Percentiles rank a stretch among this genome's conserved stretches.
Conservation (phyloP, 2,888 invertebrate genomes). For the Lithophane leautieri region DNA sequence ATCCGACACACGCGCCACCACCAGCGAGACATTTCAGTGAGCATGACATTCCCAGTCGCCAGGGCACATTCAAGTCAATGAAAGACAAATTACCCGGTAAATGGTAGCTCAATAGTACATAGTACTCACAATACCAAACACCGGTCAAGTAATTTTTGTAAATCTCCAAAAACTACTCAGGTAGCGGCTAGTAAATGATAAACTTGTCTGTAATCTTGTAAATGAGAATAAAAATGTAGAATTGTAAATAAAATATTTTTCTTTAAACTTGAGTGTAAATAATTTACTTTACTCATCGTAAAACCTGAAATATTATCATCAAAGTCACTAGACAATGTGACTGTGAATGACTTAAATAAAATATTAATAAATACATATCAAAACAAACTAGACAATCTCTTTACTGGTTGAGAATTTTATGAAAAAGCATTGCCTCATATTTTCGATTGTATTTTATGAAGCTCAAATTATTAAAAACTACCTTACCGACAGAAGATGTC, state of each 20-base stretch:
- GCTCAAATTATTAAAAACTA: neutral
- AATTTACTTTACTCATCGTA: neutral
- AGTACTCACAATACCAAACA: too few species aligned
- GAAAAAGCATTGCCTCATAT: neutral
- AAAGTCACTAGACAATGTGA: neutral
- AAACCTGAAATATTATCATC: conserved; percentile 6
- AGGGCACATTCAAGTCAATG: too few species aligned
- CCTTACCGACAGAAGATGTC: neutral
- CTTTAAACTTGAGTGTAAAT: too few species aligned
- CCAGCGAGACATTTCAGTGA: too few species aligned
- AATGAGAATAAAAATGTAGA: neutral
- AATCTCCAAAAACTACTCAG: too few species aligned
- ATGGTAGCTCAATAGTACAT: too few species aligned
- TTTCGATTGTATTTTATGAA: neutral
- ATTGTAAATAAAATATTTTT: conserved; percentile 1
- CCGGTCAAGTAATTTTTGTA: neutral
- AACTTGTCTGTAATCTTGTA: too few species aligned
- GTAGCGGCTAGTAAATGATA: too few species aligned
- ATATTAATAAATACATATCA: neutral
- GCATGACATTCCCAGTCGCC: too few species aligned
- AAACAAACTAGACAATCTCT: neutral
- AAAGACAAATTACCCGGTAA: too few species aligned
- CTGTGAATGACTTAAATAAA: neutral
- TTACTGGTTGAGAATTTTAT: neutral
- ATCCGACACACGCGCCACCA: too few species aligned